phyloP scores from a whole-genome alignment of 2,888 invertebrate genomes.

The Sicus ferrugineus region DNA sequence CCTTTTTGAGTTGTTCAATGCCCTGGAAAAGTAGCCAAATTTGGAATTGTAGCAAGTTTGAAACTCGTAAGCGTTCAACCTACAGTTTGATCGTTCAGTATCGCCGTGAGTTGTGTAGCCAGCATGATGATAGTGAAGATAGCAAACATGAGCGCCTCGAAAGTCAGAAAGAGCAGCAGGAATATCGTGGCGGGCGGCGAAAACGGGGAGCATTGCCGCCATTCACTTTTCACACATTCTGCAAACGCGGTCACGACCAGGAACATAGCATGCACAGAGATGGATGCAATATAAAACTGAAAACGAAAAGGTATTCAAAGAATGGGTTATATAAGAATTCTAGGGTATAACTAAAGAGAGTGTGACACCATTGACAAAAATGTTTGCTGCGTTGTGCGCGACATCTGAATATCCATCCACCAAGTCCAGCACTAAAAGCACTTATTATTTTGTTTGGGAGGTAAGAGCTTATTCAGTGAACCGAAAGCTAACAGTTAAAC shows the following conservation, averaged over 20 bases:
- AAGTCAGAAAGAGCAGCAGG: conserved; percentile 86
- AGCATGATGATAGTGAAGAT: conserved; percentile 98
- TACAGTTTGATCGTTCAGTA: conserved; percentile 98
- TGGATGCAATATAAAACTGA: conserved; percentile 97
- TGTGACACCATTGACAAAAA: no score
- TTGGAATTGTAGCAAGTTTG: background rate
- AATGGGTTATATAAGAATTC: no score
- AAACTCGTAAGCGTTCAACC: conserved; percentile 49
- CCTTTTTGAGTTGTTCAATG: conserved; percentile 96
- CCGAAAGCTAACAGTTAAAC: no score
- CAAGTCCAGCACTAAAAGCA: no score
- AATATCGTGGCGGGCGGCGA: conserved; percentile 97
- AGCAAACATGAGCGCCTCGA: conserved; percentile 94
- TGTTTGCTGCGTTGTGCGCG: no score
- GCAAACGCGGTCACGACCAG: conserved; percentile 93
- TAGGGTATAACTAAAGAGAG: no score
- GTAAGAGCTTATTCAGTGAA: no score
- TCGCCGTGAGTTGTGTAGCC: conserved; percentile 94
- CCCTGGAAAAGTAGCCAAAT: conserved; percentile 70
- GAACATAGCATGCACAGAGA: conserved; percentile 92
- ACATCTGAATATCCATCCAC: no score
- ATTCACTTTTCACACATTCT: conserved; percentile 90
- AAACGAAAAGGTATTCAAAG: background rate
- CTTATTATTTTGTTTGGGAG: no score
- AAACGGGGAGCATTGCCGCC: conserved; percentile 92